Percentiles rank a stretch among this genome's conserved stretches.
Conservation (phyloP, 2,797 vertebrate genomes). For the Nannoperca obscura region DNA sequence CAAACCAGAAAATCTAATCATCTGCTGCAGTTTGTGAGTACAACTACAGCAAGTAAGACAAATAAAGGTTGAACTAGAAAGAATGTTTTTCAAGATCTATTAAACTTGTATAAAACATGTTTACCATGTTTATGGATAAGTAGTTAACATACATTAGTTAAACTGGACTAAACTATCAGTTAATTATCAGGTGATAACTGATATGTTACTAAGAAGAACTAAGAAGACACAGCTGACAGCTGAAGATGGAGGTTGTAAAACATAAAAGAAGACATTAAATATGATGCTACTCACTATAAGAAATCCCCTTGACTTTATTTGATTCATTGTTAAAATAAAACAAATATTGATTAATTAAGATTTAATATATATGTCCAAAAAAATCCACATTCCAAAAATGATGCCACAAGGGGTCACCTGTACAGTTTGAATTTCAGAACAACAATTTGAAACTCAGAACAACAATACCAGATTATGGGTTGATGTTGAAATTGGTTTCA, state of each 20-base stretch:
- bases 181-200: not conserved
- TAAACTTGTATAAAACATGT: not conserved
- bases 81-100: not conserved
- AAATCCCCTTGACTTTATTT: not conserved
- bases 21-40: not conserved
- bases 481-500: not conserved
- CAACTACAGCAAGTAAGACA: not conserved
- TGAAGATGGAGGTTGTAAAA: not conserved
- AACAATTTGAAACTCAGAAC: too few species aligned
- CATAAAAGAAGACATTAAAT: not conserved
- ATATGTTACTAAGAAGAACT: not conserved
- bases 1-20: slow-evolving; percentile 15
- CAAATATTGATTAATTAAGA: not conserved
- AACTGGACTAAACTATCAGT: not conserved
- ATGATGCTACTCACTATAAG: not conserved
- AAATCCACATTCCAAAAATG: not conserved
- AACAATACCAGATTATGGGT: not conserved
- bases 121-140: not conserved
- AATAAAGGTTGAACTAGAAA: not conserved
- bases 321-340: not conserved
- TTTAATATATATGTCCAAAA: not conserved
- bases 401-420: not conserved
- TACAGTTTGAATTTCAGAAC: not conserved
- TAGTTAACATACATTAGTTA: not conserved
- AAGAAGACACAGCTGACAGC: not conserved